Conservation (phyloP, 2,113 vertebrate genomes). For the Xenus cinereus region DNA sequence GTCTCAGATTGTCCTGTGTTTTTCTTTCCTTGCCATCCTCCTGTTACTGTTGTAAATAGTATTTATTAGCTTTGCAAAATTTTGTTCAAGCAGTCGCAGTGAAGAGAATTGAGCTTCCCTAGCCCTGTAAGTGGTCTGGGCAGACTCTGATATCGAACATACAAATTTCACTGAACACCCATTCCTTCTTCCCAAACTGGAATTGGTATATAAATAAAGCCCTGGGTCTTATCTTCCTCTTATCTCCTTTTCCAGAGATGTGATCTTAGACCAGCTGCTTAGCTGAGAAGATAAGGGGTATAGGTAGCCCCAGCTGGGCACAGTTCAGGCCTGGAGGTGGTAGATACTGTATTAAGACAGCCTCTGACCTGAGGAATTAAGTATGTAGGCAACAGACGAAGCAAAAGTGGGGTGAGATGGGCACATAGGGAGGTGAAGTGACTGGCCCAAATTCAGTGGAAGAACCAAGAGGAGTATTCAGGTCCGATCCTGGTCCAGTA, state of each 20-base stretch:
- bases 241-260: not conserved
- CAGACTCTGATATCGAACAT: not conserved
- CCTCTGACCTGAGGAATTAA: not conserved
- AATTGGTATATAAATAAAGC: not conserved
- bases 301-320: not conserved
- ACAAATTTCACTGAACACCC: not conserved
- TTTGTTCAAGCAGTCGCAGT: not conserved
- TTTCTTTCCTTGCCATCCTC: slow-evolving; percentile 31
- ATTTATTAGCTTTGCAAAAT: slow-evolving; percentile 78
- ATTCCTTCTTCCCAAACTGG: not conserved
- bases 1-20: not conserved
- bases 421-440: not conserved
- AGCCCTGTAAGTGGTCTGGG: not conserved
- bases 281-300: not conserved
- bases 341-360: not conserved
- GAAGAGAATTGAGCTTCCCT: not conserved
- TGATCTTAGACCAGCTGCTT: not conserved
- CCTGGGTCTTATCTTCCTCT: not conserved
- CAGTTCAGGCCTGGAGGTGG: not conserved
- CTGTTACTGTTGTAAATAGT: slow-evolving; percentile 81
- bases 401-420: not conserved
- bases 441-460: not conserved
- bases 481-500: not conserved
- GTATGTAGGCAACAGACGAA: not conserved
- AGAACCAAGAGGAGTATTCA: not conserved